These are phyloP conservation scores for Arenicola marina DNA, from an alignment of 2,888 invertebrate species.

Conservation along the genomic window DNA sequence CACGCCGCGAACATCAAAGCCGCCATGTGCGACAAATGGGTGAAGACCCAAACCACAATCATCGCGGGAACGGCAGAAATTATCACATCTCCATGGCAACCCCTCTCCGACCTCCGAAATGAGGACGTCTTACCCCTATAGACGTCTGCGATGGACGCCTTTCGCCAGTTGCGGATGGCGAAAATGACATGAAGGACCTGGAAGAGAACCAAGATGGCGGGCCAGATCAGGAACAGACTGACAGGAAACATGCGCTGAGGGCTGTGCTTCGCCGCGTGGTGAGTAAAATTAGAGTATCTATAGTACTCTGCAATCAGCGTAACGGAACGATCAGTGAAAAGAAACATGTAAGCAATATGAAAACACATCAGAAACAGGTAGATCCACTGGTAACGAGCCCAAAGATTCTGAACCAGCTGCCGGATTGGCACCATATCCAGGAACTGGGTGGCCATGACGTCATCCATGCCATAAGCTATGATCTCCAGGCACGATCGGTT, in stretches of 20 bases:
- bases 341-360: constrained; percentile 53
- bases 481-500: constrained; percentile 45
- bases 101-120: too few relatives aligned
- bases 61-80: background rate
- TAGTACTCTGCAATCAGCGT: background rate
- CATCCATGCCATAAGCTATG: constrained; percentile 39
- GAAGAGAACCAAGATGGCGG: constrained; percentile 23
- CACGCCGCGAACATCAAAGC: constrained; percentile 38
- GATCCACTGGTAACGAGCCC: constrained; percentile 45
- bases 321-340: constrained; percentile 34
- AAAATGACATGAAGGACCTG: constrained; percentile 31
- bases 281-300: too few relatives aligned
- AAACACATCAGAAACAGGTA: constrained; percentile 46
- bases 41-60: constrained; percentile 31
- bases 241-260: background rate
- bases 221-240: constrained; percentile 32
- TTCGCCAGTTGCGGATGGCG: too few relatives aligned
- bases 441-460: constrained; percentile 43
- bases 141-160: too few relatives aligned
- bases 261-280: background rate
- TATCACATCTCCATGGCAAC: background rate
- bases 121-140: too few relatives aligned
- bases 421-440: constrained; percentile 50
- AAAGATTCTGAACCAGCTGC: constrained; percentile 47
- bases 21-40: constrained; percentile 17